Percentiles rank a stretch among this genome's conserved stretches.
phyloP scores from a whole-genome alignment of 1,140 invertebrate genomes.

The Doryteuthis pealeii region DNA sequence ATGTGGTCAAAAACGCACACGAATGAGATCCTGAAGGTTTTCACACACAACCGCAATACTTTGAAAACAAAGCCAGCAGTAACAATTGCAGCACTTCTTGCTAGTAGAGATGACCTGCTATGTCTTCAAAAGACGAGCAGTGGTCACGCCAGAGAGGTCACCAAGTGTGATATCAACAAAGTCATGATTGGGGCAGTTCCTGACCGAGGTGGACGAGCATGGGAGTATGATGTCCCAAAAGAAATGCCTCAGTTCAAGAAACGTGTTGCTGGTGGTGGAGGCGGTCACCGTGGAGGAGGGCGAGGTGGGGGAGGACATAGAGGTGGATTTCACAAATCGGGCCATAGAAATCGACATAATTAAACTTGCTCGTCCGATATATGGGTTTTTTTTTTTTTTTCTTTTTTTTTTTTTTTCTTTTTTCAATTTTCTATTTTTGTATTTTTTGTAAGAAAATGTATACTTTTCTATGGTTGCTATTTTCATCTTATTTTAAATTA shows the following conservation, averaged over 20 bases:
- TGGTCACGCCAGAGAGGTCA: slow-evolving; percentile 76
- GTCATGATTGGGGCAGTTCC: slow-evolving; percentile 78
- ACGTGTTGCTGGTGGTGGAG: slow-evolving; percentile 40
- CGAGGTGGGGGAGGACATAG: slow-evolving; percentile 11
- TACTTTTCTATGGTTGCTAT: too few species aligned
- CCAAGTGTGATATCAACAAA: slow-evolving; percentile 78
- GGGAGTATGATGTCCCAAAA: slow-evolving; percentile 84
- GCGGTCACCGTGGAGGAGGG: slow-evolving; percentile 36
- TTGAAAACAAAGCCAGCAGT: neutral
- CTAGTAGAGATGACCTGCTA: neutral
- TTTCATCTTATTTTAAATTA: too few species aligned
- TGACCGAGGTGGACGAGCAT: slow-evolving; percentile 83
- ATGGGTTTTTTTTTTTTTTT: too few species aligned
- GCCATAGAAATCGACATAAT: too few species aligned
- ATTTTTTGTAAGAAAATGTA: too few species aligned
- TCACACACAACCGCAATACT: neutral
- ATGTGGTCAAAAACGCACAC: slow-evolving; percentile 75
- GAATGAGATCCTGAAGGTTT: neutral
- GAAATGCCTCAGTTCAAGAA: slow-evolving; percentile 95
- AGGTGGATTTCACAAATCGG: slow-evolving; percentile 14
- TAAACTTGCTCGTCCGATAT: too few species aligned
- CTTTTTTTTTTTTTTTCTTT: too few species aligned
- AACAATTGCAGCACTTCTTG: neutral
- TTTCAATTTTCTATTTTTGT: too few species aligned
- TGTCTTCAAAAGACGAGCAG: slow-evolving; percentile 83